Conservation (phyloP, 2,888 invertebrate species). For the Agrilus biguttatus region DNA sequence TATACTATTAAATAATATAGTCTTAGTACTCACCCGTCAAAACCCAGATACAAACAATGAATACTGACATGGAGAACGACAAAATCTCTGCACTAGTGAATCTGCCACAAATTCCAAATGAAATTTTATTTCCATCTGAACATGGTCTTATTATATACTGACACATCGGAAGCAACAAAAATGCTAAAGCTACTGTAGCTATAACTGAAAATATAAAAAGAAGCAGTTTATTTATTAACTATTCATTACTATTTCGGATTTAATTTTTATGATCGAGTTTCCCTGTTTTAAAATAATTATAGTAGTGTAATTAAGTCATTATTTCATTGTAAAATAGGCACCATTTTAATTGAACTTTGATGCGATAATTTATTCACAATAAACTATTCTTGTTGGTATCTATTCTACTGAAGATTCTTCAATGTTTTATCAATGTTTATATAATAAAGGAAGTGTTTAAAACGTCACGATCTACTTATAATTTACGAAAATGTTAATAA, state of each 20-base stretch:
- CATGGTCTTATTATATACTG: conserved; percentile 84
- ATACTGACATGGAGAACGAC: conserved; percentile 81
- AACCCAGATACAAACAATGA: conserved; percentile 94
- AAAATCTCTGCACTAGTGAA: conserved; percentile 90
- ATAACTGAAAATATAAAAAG: conserved; percentile 49
- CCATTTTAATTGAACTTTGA: too few species aligned
- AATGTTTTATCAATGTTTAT: too few species aligned
- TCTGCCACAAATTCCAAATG: conserved; percentile 82
- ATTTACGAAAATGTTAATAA: too few species aligned
- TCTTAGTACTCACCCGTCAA: conserved; percentile 51
- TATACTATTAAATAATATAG: too few species aligned
- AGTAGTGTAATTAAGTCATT: neutral
- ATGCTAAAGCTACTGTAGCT: conserved; percentile 92
- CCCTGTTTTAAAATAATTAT: neutral
- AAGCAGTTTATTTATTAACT: neutral
- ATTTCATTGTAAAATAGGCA: neutral
- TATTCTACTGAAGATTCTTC: too few species aligned
- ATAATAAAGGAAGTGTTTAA: too few species aligned
- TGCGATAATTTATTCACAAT: too few species aligned
- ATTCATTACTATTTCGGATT: neutral
- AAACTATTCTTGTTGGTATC: too few species aligned
- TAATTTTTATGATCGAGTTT: neutral
- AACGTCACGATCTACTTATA: too few species aligned
- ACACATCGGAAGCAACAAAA: conserved; percentile 92
- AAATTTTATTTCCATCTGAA: conserved; percentile 71